Evolutionary conservation across 1,140 invertebrate species (phyloP), one percentile per base, ranked within the genome.

Genomic region (Nebria ingens): DNA sequence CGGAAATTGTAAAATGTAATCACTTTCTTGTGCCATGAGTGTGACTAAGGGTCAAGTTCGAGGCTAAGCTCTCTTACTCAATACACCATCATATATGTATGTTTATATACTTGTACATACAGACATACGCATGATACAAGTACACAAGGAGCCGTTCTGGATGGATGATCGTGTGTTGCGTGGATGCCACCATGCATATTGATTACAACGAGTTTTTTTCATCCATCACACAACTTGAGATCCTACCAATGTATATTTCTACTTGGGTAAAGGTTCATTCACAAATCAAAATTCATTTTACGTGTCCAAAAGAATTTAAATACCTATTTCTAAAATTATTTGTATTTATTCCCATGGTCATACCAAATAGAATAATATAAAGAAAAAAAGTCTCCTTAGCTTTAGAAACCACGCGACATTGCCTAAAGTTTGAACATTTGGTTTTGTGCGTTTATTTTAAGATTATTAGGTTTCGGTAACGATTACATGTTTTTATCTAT

Each of bases 1-100:
- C 25, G 40, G 15, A 11, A 45, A 45, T 45, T 45, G 40, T 45
- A 45, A 45, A 45, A 45, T 45, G 9, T 45, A 45, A 45, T 45
- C 40, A 45, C 40, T 45, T 45, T 45, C 40, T 45, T 45, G 40
- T 17, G 40, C 17, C 15, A 17, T 17, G 40, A 45, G 6, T n/a
- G n/a, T n/a, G n/a, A n/a, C 25, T 9, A 45, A 17, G 15, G 40
- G 40, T 45, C 40, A 45, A 45, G 40, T 45, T 45, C 40, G 40
- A 45, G 40, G 40, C 40, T 45, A 17, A n/a, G 6, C 6, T 45
- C 40, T 45, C 17, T 45, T 45, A 45, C 40, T 45, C 40, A 13
- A 29, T 29, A 29, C 13, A 29, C 25, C 4, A n/a, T n/a, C 25
- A 29, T 29, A 29, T 13, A 29, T 29, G 25, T 29, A 29, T 13